A percentile compares a stretch with the other conserved stretches of the same genome.
phyloP scores from a whole-genome alignment of 2,113 vertebrate genomes.

The Morone chrysops region DNA sequence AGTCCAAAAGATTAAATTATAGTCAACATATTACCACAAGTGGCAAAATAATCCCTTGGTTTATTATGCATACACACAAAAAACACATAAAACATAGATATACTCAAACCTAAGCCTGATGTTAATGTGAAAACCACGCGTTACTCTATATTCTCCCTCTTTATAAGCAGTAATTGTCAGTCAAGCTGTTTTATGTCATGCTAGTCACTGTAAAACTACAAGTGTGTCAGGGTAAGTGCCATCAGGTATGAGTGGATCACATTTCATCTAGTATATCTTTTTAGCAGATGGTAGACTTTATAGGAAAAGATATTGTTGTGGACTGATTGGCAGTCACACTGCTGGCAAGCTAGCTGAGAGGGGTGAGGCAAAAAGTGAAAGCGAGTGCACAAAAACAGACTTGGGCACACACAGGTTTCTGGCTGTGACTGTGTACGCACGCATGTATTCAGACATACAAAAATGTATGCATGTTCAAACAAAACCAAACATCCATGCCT shows the following conservation, averaged over 20 bases:
- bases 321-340: conserved; percentile 29
- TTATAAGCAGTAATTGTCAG: conserved; percentile 63
- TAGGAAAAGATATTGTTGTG: conserved; percentile 43
- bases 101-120: conserved; percentile 27
- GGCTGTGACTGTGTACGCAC: not conserved
- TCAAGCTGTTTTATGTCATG: conserved; percentile 64
- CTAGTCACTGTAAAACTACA: conserved; percentile 51
- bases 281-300: conserved; percentile 48
- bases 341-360: conserved; percentile 36
- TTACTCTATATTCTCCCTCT: conserved; percentile 42
- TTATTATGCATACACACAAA: conserved; percentile 15
- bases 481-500: not conserved
- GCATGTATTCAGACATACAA: not conserved
- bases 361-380: conserved; percentile 17
- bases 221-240: conserved; percentile 40
- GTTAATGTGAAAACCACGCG: conserved; percentile 60
- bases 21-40: not conserved
- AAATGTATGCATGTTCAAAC: not conserved
- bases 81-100: conserved; percentile 7
- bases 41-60: conserved; percentile 14
- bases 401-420: no score
- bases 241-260: conserved; percentile 47
- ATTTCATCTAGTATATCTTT: conserved; percentile 52
- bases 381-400: not conserved
- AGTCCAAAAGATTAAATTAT: conserved; percentile 31